Percentiles rank a stretch among this genome's conserved stretches.
phyloP scores from a whole-genome alignment of 2,888 invertebrate species.

The Apeira syringaria region DNA sequence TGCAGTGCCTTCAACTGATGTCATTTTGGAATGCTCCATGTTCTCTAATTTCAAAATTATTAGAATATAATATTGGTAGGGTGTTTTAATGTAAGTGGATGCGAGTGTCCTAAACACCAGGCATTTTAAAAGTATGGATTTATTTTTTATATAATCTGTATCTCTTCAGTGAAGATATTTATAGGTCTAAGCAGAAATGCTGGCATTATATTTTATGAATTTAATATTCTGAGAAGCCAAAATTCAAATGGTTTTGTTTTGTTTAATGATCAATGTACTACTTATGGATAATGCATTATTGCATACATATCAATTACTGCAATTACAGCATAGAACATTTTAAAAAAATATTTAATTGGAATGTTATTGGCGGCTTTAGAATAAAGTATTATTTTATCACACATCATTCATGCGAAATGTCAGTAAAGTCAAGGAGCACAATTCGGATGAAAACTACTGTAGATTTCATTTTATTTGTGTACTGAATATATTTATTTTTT shows the following conservation, averaged over 20 bases:
- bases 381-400: not conserved
- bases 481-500: no score
- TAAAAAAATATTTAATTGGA: no score
- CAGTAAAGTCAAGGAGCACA: not conserved
- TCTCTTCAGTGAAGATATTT: conserved; percentile 18
- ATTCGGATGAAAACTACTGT: no score
- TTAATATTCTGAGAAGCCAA: not conserved
- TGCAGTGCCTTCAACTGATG: conserved; percentile 74
- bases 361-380: no score
- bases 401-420: no score
- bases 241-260: not conserved
- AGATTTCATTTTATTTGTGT: no score
- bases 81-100: conserved; percentile 10
- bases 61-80: conserved; percentile 37
- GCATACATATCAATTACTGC: conserved; percentile 12
- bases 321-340: not conserved
- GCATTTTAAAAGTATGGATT: conserved; percentile 22
- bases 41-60: conserved; percentile 40
- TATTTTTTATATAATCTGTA: conserved; percentile 29
- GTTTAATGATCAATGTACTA: not conserved
- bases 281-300: conserved; percentile 15
- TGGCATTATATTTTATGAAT: not conserved
- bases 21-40: conserved; percentile 44
- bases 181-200: conserved; percentile 21
- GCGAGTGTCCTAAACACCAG: not conserved